Conservation (phyloP, 2,888 invertebrate genomes). For the Ceraclea dissimilis region DNA sequence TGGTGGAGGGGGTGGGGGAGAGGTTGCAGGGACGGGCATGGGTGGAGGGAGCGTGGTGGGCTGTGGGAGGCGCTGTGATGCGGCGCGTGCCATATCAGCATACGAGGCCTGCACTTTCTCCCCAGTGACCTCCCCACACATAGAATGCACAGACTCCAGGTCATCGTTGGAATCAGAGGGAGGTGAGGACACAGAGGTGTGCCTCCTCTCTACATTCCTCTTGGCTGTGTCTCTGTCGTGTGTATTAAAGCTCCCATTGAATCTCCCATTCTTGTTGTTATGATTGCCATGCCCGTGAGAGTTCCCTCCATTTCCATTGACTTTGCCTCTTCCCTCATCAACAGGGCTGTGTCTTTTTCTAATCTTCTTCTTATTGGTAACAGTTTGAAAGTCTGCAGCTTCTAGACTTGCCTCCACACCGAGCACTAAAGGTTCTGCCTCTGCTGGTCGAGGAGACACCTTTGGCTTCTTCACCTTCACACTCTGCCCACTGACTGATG, state of each 20-base stretch:
- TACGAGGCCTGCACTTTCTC: constrained; percentile 58
- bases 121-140: constrained; percentile 53
- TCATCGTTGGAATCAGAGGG: constrained; percentile 77
- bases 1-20: constrained; percentile 11
- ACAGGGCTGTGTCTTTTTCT: constrained; percentile 56
- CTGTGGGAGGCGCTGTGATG: constrained; percentile 28
- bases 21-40: neutral
- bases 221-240: constrained; percentile 24
- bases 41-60: constrained; percentile 6
- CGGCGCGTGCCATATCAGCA: constrained; percentile 71
- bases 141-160: constrained; percentile 77
- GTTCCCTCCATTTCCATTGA: constrained; percentile 29
- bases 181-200: constrained; percentile 71
- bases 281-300: constrained; percentile 27
- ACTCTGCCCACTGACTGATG: constrained; percentile 8
- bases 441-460: constrained; percentile 27
- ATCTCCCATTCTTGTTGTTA: constrained; percentile 19
- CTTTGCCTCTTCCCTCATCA: constrained; percentile 36
- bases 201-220: constrained; percentile 37
- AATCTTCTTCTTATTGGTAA: constrained; percentile 73
- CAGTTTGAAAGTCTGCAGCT: constrained; percentile 71
- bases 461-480: constrained; percentile 23
- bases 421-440: constrained; percentile 40
- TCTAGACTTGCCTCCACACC: constrained; percentile 51
- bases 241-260: constrained; percentile 8